Conservation (phyloP, 1,140 invertebrate genomes). For the Scaptomyza hsui region DNA sequence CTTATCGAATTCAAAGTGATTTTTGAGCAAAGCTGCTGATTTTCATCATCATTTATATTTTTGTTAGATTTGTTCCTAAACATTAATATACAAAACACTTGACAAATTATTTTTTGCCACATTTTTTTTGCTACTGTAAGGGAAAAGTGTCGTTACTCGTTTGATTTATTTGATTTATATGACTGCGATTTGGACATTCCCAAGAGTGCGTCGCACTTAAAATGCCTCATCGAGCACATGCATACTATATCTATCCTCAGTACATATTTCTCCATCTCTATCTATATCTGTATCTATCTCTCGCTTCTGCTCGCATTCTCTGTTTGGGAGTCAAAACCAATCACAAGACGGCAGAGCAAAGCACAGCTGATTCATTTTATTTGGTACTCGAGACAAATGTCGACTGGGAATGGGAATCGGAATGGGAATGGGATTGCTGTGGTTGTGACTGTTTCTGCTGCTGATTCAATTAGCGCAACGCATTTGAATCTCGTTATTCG, state of each 20-base stretch:
- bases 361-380: slow-evolving; percentile 10
- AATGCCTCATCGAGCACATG: too few relatives aligned
- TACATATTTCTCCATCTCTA: neutral
- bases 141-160: slow-evolving; percentile 24
- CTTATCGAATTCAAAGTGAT: too few relatives aligned
- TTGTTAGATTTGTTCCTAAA: too few relatives aligned
- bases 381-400: slow-evolving; percentile 5
- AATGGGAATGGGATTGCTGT: too few relatives aligned
- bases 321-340: slow-evolving; percentile 31
- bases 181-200: slow-evolving; percentile 1
- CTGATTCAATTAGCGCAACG: slow-evolving; percentile 48
- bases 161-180: slow-evolving; percentile 10
- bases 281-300: neutral
- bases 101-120: too few relatives aligned
- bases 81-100: too few relatives aligned
- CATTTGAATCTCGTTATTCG: slow-evolving; percentile 52
- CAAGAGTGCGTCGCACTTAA: slow-evolving; percentile 2
- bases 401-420: too few relatives aligned
- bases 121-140: too few relatives aligned
- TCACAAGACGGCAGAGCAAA: slow-evolving; percentile 30
- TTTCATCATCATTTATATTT: too few relatives aligned
- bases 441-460: neutral
- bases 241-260: neutral
- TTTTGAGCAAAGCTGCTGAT: too few relatives aligned
- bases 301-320: neutral